phyloP scores from a whole-genome alignment of 2,888 invertebrate species.

The Drosophila fulvimacula region DNA sequence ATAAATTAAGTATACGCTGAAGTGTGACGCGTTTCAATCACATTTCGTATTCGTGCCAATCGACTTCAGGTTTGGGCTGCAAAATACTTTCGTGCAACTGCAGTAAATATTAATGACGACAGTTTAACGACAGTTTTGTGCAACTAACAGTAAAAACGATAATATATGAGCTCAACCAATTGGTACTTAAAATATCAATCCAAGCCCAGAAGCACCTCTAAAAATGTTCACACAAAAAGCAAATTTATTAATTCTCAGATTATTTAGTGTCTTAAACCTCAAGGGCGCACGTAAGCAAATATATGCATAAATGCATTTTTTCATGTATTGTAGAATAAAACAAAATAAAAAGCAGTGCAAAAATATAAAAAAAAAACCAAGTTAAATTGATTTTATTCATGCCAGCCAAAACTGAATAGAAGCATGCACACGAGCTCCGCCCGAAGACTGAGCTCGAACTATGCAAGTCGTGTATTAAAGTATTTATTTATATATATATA shows the following conservation, averaged over 20 bases:
- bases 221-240: neutral
- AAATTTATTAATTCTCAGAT: slow-evolving; percentile 2
- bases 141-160: slow-evolving; percentile 3
- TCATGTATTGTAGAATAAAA: neutral
- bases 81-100: neutral
- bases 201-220: slow-evolving; percentile 12
- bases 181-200: slow-evolving; percentile 18
- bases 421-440: neutral
- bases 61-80: neutral
- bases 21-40: slow-evolving; percentile 8
- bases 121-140: slow-evolving; percentile 12
- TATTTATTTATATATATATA: neutral
- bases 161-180: slow-evolving; percentile 10
- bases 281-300: slow-evolving; percentile 15
- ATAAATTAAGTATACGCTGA: slow-evolving; percentile 49
- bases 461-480: neutral
- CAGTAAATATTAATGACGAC: slow-evolving; percentile 2
- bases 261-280: slow-evolving; percentile 2
- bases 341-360: neutral
- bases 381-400: slow-evolving; percentile 1
- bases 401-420: neutral
- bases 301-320: slow-evolving; percentile 14
- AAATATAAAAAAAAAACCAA: neutral
- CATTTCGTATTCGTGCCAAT: slow-evolving; percentile 32
- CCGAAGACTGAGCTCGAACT: neutral